Base-by-base conservation (phyloP, 2,888 invertebrate species). In the Cheilosia impressa region DNA sequence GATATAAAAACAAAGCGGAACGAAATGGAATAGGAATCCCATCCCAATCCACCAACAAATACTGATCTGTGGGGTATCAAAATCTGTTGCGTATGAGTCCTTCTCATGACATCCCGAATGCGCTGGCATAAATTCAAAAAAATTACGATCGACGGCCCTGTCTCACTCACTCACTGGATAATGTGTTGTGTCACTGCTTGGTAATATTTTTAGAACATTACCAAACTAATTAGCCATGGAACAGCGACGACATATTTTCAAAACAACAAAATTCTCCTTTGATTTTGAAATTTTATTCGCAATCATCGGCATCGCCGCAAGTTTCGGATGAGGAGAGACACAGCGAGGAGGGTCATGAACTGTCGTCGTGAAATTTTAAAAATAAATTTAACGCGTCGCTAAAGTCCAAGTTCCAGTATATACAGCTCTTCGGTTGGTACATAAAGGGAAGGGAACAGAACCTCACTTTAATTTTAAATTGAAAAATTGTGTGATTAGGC, bases 151-250 rank as follows among this genome's bases (percentile, higher is more conserved):
- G 47, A 13, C 34, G 41, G 58, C 62, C 41, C 60, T 24, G 22
- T 72, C 71, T 72, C 65, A 60, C 71, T 77, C 50, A 45, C 79
- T 45, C 62, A 17, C 22, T 34, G 17, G 50, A 31, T 34, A 57
- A 72, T 76, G 52, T 78, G 55, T 58, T 65, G 47, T 80, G 75
- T 76, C 80, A 81, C 72, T 72, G 71, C 43, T 57, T 55, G 34
- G 58, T 41, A 34, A 62, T 79, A 87, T 83, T 87, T 87, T 83
- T 83, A 87, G 78, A 76, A 76, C 10, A 84, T 83, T 84, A 87
- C 83, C 69, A 68, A 87, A 77, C 50, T 73, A 87, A 79, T 78
- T 87, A 75, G 66, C 75, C 87, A 57, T 65, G 79, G 73, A 75
- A 55, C 75, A 57, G 68, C 41, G 31, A 27, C 34, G 34, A 65